Evolutionary conservation across 2,113 vertebrate species (phyloP).

Genomic region (Rhinopomastus cyanomelas): DNA sequence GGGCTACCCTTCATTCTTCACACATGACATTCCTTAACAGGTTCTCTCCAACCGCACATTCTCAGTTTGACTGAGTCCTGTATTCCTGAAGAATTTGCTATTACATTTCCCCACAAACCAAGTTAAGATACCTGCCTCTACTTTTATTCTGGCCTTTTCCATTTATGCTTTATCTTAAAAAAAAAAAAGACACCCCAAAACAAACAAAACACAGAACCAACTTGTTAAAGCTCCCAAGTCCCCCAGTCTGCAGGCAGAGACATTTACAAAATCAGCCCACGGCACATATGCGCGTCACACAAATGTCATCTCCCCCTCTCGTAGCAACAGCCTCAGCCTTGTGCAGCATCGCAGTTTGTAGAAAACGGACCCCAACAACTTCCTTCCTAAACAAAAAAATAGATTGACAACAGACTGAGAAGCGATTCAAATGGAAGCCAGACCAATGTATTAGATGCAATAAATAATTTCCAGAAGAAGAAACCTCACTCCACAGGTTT

Average conservation of each 20-base stretch:
- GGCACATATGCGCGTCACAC: neutral
- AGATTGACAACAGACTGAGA: neutral
- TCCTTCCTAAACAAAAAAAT: neutral
- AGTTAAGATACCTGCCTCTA: neutral
- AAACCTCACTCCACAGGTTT: neutral
- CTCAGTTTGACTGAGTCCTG: accelerated
- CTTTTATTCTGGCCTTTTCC: neutral
- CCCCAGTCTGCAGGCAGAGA: conserved; percentile 7
- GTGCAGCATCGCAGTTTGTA: neutral
- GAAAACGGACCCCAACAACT: neutral
- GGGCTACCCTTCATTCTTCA: neutral
- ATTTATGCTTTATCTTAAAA: neutral
- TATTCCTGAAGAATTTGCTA: neutral
- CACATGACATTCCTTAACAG: neutral
- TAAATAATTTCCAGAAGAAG: neutral
- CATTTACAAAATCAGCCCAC: conserved; percentile 34
- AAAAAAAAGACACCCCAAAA: neutral
- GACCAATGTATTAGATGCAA: neutral
- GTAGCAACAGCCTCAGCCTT: neutral
- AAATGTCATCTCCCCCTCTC: conserved; percentile 17
- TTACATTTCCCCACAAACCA: neutral
- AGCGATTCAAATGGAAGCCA: neutral
- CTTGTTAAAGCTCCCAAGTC: neutral
- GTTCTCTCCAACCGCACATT: neutral
- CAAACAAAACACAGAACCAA: neutral